Evolutionary conservation across 2,113 vertebrate species (phyloP).

Genomic region (Myotis davidii): DNA sequence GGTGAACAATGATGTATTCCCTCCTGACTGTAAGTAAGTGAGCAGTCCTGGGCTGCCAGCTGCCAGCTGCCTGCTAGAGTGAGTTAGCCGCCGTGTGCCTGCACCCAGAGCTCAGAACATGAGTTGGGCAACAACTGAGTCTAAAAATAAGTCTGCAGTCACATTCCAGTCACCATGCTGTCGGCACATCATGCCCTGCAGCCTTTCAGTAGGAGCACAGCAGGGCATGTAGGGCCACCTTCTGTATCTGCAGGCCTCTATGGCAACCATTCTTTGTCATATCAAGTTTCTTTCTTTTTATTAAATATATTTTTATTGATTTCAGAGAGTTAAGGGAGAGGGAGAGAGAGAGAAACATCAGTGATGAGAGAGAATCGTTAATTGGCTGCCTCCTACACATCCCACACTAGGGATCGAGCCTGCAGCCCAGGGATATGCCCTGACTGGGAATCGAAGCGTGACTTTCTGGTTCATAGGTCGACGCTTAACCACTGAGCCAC

Average conservation of each 20-base stretch:
- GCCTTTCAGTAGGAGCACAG: background rate
- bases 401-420: too few relatives aligned
- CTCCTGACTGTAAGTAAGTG: background rate
- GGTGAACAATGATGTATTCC: background rate
- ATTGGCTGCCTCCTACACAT: too few relatives aligned
- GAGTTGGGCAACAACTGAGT: conserved; percentile 17
- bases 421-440: too few relatives aligned
- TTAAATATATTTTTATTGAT: too few relatives aligned
- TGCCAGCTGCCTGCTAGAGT: conserved; percentile 2
- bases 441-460: too few relatives aligned
- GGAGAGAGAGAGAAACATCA: too few relatives aligned
- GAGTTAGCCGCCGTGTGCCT: background rate
- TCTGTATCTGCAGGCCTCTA: background rate
- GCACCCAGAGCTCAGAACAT: background rate
- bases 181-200: background rate
- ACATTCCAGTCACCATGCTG: conserved; percentile 11
- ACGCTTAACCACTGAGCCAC: too few relatives aligned
- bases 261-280: background rate
- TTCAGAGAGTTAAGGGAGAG: too few relatives aligned
- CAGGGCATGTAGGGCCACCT: rapidly evolving
- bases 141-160: conserved; percentile 44
- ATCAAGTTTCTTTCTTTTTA: background rate
- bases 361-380: too few relatives aligned
- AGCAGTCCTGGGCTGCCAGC: background rate
- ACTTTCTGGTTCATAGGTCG: too few relatives aligned